phyloP scores from a whole-genome alignment of 2,888 invertebrate genomes.

The Endomychus coccineus region DNA sequence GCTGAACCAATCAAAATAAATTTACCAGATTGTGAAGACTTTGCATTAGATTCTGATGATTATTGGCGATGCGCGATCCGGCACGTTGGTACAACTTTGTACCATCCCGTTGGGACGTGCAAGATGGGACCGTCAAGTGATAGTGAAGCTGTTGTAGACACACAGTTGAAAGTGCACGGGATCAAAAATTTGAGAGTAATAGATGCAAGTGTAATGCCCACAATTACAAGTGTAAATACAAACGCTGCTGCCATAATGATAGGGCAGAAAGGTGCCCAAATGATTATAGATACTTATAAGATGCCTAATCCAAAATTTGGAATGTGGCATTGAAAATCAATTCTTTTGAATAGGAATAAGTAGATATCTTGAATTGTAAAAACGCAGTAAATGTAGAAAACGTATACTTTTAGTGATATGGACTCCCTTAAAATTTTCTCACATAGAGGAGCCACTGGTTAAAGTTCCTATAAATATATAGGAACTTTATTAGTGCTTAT shows the following conservation, averaged over 20 bases:
- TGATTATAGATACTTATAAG: constrained; percentile 37
- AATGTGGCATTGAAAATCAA: too few species aligned
- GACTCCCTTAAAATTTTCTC: too few species aligned
- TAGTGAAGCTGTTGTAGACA: constrained; percentile 60
- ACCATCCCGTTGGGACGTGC: constrained; percentile 41
- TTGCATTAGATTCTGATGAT: constrained; percentile 41
- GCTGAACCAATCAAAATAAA: constrained; percentile 37
- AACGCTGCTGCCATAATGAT: constrained; percentile 46
- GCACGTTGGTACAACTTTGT: constrained; percentile 28
- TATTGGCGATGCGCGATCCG: constrained; percentile 48
- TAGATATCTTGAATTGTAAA: too few species aligned
- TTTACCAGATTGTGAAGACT: constrained; percentile 45
- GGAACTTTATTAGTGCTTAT: too few species aligned
- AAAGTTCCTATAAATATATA: too few species aligned
- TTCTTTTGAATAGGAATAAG: too few species aligned
- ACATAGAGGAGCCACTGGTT: too few species aligned
- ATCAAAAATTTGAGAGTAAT: constrained; percentile 60
- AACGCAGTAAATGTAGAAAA: too few species aligned
- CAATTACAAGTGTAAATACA: constrained; percentile 52
- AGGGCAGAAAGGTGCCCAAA: constrained; percentile 46
- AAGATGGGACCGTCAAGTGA: constrained; percentile 64
- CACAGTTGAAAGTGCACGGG: constrained; percentile 60
- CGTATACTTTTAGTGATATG: too few species aligned
- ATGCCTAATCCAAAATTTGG: too few species aligned
- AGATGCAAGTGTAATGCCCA: constrained; percentile 80